phyloP scores from a whole-genome alignment of 2,113 vertebrate species.

The Vulpes lagopus region DNA sequence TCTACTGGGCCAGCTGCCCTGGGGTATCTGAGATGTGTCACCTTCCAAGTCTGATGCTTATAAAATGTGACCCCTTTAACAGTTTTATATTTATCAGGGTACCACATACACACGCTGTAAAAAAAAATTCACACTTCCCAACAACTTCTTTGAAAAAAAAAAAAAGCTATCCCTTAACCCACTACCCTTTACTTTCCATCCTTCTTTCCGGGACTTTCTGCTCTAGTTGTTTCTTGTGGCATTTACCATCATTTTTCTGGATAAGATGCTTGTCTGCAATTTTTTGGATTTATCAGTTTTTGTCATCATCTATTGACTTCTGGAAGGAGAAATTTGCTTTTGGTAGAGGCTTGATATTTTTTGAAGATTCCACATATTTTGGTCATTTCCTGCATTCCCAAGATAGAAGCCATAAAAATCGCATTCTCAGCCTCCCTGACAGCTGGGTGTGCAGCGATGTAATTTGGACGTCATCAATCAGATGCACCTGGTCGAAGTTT shows the following conservation, averaged over 20 bases:
- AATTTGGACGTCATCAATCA: neutral
- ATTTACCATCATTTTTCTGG: neutral
- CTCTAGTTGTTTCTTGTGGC: neutral
- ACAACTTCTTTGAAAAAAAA: neutral
- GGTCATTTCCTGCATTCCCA: constrained; percentile 18
- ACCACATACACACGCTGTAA: neutral
- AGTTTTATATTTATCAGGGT: neutral
- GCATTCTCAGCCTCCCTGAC: neutral
- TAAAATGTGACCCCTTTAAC: neutral
- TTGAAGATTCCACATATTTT: neutral
- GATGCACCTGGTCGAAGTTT: neutral
- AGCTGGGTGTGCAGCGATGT: neutral
- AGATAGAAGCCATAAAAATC: neutral
- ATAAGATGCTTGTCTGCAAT: neutral
- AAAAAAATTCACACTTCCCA: neutral
- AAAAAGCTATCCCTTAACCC: neutral
- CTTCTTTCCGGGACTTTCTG: neutral
- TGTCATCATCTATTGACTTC: neutral
- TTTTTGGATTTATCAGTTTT: neutral
- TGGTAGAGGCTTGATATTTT: neutral
- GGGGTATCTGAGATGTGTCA: neutral
- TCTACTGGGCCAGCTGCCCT: neutral
- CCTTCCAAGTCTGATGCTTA: neutral
- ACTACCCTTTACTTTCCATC: rapidly evolving
- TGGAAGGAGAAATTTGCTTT: neutral